Evolutionary conservation across 2,113 vertebrate genomes (phyloP).

Genomic region (Crotalus horridus): DNA sequence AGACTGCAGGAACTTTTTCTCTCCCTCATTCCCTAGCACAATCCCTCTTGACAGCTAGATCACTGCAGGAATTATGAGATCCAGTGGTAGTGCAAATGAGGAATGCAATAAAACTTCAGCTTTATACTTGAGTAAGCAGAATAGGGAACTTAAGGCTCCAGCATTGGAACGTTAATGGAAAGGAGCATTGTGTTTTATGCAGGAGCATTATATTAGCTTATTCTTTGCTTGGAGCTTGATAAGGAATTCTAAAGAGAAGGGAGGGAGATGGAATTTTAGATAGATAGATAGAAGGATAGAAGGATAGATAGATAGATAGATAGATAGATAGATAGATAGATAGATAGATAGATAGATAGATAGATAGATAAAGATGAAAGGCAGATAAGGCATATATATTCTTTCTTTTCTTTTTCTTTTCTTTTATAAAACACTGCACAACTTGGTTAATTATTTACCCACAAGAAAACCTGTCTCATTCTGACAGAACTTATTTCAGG

Average conservation of each 20-base stretch:
- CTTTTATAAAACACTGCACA: no score
- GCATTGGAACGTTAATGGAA: conserved; percentile 12
- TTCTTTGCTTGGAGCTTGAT: neutral
- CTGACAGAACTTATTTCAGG: neutral
- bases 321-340: neutral
- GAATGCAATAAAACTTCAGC: conserved; percentile 21
- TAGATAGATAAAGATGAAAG: no score
- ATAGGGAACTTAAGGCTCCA: neutral
- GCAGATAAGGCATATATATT: no score
- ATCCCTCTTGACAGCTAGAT: neutral
- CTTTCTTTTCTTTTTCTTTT: no score
- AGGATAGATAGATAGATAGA: neutral
- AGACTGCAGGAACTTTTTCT: neutral
- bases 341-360: no score
- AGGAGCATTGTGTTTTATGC: conserved; percentile 10
- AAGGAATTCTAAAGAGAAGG: neutral
- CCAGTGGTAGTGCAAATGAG: conserved; percentile 13
- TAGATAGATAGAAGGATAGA: neutral
- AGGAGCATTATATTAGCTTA: neutral
- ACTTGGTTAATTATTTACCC: neutral
- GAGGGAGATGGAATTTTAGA: neutral
- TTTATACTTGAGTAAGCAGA: conserved; percentile 27
- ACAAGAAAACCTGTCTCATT: neutral
- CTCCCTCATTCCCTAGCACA: neutral
- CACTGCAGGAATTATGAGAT: neutral